A percentile compares a stretch with the other conserved stretches of the same genome.
These are phyloP conservation scores for Hyperopisus bebe DNA, from an alignment of 2,113 vertebrate genomes.

Conservation along the genomic window DNA sequence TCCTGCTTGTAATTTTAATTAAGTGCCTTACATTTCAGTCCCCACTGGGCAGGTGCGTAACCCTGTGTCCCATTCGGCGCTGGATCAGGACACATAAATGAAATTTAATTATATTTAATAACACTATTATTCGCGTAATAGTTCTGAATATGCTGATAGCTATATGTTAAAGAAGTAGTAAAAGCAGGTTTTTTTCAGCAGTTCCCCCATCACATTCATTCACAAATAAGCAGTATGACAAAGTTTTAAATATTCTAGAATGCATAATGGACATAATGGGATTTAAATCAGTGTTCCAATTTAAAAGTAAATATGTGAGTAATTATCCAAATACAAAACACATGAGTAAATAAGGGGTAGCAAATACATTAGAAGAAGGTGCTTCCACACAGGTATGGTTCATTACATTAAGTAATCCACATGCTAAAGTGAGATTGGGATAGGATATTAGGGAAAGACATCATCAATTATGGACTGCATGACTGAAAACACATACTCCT, in stretches of 20 bases:
- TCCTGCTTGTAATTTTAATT: not conserved
- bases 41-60: not conserved
- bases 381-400: not conserved
- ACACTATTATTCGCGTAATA: not conserved
- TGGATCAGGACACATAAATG: not conserved
- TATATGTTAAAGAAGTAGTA: not conserved
- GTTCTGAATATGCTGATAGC: not conserved
- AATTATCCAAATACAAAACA: not conserved
- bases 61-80: not conserved
- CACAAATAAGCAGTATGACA: not conserved
- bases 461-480: not conserved
- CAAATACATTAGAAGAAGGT: not conserved
- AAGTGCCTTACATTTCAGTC: not conserved
- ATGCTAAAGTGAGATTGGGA: not conserved
- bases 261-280: not conserved
- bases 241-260: not conserved
- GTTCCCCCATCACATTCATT: not conserved
- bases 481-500: not conserved
- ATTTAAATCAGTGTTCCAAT: not conserved
- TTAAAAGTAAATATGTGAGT: not conserved
- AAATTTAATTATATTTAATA: not conserved
- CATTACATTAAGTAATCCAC: not conserved
- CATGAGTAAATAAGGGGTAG: not conserved
- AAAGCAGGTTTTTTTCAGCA: not conserved
- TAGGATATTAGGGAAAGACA: not conserved